Percentiles rank a stretch among this genome's conserved stretches.
These are phyloP conservation scores for Gnathonemus longibarbis DNA, from an alignment of 2,113 vertebrate species.

Conservation along the genomic window DNA sequence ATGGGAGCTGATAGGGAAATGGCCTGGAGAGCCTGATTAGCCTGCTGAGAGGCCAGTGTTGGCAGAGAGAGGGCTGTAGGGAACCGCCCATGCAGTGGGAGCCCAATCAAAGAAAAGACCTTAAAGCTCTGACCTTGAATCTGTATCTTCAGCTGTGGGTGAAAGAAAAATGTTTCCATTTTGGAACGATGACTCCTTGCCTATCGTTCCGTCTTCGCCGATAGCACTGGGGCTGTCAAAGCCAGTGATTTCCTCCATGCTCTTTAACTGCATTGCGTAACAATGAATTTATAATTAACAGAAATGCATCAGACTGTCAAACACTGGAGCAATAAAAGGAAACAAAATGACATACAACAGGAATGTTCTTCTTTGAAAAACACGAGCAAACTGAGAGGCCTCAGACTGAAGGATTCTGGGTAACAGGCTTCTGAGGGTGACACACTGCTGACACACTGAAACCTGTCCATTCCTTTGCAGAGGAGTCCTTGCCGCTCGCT, in stretches of 20 bases:
- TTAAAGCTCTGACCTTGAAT: background rate
- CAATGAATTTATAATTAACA: background rate
- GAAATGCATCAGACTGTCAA: background rate
- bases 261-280: background rate
- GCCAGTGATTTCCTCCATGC: background rate
- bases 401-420: background rate
- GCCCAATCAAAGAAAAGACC: background rate
- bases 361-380: background rate
- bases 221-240: background rate
- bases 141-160: background rate
- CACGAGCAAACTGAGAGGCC: background rate
- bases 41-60: background rate
- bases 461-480: constrained; percentile 21
- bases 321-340: background rate
- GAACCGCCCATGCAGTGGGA: background rate
- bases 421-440: background rate
- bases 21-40: background rate
- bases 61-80: background rate
- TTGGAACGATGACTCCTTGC: background rate
- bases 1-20: background rate
- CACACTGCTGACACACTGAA: constrained; percentile 14
- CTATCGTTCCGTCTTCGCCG: background rate
- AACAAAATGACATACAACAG: background rate
- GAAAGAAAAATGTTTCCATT: background rate
- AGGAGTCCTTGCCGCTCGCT: background rate